Base-by-base conservation (phyloP, 64 coral and sea anemone genomes). In the Exaiptasia diaphana region DNA sequence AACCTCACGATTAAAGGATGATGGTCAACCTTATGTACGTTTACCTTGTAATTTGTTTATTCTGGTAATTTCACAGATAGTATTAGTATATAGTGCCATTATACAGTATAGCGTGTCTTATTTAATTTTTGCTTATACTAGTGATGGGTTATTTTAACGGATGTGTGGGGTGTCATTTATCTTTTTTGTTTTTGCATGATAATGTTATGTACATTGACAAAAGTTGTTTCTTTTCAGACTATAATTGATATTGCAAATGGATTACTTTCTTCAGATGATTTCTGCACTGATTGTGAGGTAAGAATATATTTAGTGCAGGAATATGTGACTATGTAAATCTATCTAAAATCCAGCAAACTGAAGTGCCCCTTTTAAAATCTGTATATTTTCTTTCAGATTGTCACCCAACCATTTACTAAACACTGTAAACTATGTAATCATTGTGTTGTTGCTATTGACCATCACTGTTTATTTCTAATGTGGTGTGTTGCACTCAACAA, bases 401-500 rank as follows among this genome's bases (percentile, higher is more conserved):
- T 68, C 23, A 10, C n/a, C 30, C 25, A 32, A 11, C 36, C 18
- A 25, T 68, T 88, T 18, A 74, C 76, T 12, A 99, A 99, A 43
- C 95, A 99, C 41, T 99, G 95, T 43, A 78, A 80, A 18, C 75
- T 99, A 1, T 99, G 95, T 68, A 71, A 89, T 13, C 36, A 8
- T 15, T 99, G 95, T 26, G 40, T 93, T 41, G 31, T 85, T 44
- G 82, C 78, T 30, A 76, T 92, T 38, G 95, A 99, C 45, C 95
- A 99, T 55, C 95, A 99, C 53, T 99, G 95, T 64, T 50, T 99
- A 53, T 99, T 99, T 70, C 67, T 99, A 20, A 92, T 85, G 85
- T 39, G 76, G 25, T 99, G 95, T 41, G 82, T 99, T 53, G 95
- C 83, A 0, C 55, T 73, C 37, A 99, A 93, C 28, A 99, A 99